Conservation (phyloP, 37 sponge, comb jelly and placozoan genomes). For the Chondrosia reniformis region DNA sequence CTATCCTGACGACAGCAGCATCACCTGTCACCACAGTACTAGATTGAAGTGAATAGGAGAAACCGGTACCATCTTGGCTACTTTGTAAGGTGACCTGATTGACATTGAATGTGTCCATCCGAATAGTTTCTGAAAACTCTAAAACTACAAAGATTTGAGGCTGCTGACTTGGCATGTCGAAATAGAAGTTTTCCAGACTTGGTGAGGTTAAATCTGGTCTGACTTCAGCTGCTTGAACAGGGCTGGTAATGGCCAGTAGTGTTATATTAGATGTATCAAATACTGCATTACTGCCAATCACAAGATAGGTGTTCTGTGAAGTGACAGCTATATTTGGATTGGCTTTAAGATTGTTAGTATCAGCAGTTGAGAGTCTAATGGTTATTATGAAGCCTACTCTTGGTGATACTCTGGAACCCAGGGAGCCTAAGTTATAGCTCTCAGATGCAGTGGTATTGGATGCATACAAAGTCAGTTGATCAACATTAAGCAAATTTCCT, state of each 20-base stretch:
- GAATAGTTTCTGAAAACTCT: constrained; percentile 80
- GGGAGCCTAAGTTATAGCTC: constrained; percentile 19
- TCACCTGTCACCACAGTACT: constrained; percentile 18
- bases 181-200: constrained; percentile 45
- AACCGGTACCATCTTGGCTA: not conserved
- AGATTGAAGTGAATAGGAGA: constrained; percentile 4
- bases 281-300: constrained; percentile 47
- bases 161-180: constrained; percentile 50
- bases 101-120: constrained; percentile 43
- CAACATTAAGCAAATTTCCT: constrained; percentile 34
- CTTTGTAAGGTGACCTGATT: constrained; percentile 39
- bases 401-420: constrained; percentile 28
- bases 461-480: constrained; percentile 46
- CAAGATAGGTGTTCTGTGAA: constrained; percentile 54
- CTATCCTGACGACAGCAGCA: constrained; percentile 41
- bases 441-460: constrained; percentile 11
- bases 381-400: constrained; percentile 35
- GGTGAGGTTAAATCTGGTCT: constrained; percentile 64
- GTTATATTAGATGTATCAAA: constrained; percentile 61
- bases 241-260: constrained; percentile 39
- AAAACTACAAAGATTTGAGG: constrained; percentile 60
- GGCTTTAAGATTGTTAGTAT: constrained; percentile 59
- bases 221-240: constrained; percentile 54
- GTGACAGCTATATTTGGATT: constrained; percentile 55
- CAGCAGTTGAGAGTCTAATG: constrained; percentile 25